Conservation (phyloP, 2,113 vertebrate genomes). For the Gymnogyps californianus region DNA sequence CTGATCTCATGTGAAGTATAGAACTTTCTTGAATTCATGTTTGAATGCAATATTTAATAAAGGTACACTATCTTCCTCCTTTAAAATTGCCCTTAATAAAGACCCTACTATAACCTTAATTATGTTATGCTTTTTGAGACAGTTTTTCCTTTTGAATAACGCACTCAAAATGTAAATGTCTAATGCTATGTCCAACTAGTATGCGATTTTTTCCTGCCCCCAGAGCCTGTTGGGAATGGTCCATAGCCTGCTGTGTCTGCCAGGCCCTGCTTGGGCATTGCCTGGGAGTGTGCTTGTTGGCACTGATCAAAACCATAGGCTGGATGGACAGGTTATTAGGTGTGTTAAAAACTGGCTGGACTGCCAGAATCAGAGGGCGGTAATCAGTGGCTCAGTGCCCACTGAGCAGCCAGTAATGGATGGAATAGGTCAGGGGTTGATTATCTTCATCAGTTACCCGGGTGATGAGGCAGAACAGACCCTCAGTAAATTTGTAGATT, state of each 20-base stretch:
- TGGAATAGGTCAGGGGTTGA: not conserved
- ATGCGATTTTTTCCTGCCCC: not conserved
- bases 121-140: not conserved
- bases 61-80: not conserved
- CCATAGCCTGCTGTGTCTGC: not conserved
- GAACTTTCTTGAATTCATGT: not conserved
- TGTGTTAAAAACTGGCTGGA: not conserved
- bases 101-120: not conserved
- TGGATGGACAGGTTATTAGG: not conserved
- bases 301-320: not conserved
- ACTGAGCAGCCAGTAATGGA: not conserved
- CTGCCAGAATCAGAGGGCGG: not conserved
- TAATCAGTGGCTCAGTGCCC: not conserved
- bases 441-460: not conserved
- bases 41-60: not conserved
- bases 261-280: not conserved
- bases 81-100: not conserved
- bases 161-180: not conserved
- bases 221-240: not conserved
- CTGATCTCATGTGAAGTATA: not conserved
- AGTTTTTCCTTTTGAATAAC: not conserved
- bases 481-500: not conserved
- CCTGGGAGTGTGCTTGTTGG: not conserved
- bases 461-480: not conserved
- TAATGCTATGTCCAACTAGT: not conserved